phyloP scores from a whole-genome alignment of 2,888 invertebrate species.

The Callinectes sapidus region DNA sequence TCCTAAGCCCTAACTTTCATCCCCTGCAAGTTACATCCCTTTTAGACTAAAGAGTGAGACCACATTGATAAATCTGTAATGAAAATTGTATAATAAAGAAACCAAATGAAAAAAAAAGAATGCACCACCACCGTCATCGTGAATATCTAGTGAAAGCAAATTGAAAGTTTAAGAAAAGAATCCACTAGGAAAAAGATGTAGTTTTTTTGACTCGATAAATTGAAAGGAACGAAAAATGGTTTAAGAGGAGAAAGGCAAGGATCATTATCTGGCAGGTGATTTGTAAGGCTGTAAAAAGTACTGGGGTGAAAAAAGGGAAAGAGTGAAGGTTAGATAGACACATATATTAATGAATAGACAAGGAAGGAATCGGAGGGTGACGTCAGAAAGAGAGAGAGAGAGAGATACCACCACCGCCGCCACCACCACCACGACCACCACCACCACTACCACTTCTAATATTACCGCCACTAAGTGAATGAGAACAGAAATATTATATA shows the following conservation, averaged over 20 bases:
- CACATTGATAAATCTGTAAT: neutral
- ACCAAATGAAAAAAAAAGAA: neutral
- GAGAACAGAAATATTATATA: no score
- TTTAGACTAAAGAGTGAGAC: neutral
- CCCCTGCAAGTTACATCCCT: no score
- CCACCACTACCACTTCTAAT: neutral
- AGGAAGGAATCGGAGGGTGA: neutral
- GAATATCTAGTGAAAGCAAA: neutral
- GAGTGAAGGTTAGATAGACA: neutral
- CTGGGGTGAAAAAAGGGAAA: neutral
- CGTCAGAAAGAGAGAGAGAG: slow-evolving; percentile 2
- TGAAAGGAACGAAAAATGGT: neutral
- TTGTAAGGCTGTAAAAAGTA: neutral
- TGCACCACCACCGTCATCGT: neutral
- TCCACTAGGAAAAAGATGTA: neutral
- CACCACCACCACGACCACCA: neutral
- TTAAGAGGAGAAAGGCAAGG: neutral
- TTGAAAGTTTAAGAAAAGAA: neutral
- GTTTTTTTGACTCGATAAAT: no score
- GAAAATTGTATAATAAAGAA: neutral
- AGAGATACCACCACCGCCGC: neutral
- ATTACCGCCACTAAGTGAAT: neutral
- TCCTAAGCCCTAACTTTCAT: neutral
- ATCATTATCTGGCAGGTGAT: neutral
- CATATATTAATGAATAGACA: neutral